Percentiles rank a stretch among this genome's conserved stretches.
These are phyloP conservation scores for Echinops telfairi DNA, from an alignment of 2,113 vertebrate species.

Conservation along the genomic window DNA sequence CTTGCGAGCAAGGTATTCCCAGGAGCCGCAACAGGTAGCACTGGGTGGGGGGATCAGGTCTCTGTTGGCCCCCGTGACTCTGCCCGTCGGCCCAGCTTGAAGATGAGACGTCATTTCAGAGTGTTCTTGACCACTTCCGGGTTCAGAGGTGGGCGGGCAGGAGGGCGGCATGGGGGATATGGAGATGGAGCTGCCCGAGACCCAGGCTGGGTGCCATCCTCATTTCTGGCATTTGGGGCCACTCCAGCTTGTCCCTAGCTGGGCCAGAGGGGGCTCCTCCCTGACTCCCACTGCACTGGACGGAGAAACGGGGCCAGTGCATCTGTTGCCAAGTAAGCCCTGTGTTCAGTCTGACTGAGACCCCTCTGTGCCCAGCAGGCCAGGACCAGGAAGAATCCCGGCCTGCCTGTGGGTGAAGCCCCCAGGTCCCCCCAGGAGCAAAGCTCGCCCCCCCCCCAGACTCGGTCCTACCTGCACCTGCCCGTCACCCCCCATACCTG, in stretches of 20 bases:
- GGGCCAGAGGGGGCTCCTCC: background rate
- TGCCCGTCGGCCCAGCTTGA: background rate
- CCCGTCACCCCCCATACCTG: background rate
- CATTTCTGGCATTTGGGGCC: background rate
- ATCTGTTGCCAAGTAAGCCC: background rate
- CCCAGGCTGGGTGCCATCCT: fast-evolving
- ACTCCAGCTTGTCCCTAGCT: background rate
- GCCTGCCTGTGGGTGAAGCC: background rate
- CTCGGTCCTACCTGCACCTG: background rate
- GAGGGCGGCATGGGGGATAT: background rate
- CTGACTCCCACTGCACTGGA: background rate
- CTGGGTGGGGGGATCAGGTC: fast-evolving
- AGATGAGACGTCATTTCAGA: no score
- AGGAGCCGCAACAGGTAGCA: no score
- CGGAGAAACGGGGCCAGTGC: fast-evolving
- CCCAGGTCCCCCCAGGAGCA: background rate
- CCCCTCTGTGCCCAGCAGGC: background rate
- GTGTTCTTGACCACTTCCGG: background rate
- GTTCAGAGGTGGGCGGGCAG: no score
- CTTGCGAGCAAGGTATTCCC: no score
- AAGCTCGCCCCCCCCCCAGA: background rate
- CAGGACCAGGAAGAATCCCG: background rate
- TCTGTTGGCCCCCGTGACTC: background rate
- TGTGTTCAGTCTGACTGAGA: fast-evolving
- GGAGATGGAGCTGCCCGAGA: background rate